phyloP scores from a whole-genome alignment of 2,797 vertebrate species.

The Pampus argenteus region DNA sequence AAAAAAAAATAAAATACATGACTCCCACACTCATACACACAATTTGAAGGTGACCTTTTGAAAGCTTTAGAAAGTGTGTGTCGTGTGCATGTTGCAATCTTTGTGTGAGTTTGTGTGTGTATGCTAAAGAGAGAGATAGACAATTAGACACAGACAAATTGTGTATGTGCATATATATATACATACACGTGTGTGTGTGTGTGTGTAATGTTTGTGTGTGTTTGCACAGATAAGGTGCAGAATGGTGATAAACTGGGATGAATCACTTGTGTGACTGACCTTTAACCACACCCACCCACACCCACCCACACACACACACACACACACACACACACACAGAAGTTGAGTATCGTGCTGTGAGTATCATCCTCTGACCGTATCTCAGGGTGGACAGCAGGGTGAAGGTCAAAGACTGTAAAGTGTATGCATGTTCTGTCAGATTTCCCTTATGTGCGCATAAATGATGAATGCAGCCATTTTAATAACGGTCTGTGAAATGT shows the following conservation, averaged over 20 bases:
- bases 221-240: constrained; percentile 20
- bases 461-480: constrained; percentile 10
- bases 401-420: constrained; percentile 39
- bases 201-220: neutral
- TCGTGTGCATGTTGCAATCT: neutral
- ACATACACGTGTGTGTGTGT: neutral
- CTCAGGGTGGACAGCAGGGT: constrained; percentile 1
- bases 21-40: constrained; percentile 3
- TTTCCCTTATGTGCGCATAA: constrained; percentile 9
- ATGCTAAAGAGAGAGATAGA: neutral
- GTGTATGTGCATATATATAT: neutral
- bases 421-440: constrained; percentile 9
- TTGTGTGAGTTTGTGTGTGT: neutral
- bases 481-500: constrained; percentile 3
- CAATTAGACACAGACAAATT: neutral
- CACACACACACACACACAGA: constrained; percentile 13
- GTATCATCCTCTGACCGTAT: constrained; percentile 13
- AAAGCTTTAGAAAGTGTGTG: neutral
- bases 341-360: neutral
- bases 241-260: constrained; percentile 24
- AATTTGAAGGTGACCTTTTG: constrained; percentile 10
- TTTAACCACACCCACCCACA: constrained; percentile 37
- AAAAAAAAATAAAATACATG: neutral
- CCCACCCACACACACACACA: constrained; percentile 9
- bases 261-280: constrained; percentile 43